Evolutionary conservation across 2,888 invertebrate species (phyloP).

Genomic region (Lasioglossum figueresi): DNA sequence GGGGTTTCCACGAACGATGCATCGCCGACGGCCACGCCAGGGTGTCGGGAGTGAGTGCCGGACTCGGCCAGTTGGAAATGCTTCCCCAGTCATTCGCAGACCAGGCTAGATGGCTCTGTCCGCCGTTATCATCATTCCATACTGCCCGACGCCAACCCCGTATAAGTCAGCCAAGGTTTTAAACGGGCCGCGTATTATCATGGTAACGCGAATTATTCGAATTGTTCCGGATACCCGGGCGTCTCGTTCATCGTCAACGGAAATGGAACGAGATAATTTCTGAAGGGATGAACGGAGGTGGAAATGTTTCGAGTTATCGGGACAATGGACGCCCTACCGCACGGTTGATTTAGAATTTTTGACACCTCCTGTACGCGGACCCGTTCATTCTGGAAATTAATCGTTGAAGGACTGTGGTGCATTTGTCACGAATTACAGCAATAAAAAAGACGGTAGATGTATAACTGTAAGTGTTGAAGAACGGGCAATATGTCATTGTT

Average conservation of each 20-base stretch:
- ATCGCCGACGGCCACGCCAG: slow-evolving; percentile 62
- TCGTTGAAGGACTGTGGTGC: background rate
- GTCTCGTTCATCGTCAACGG: slow-evolving; percentile 3
- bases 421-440: no score
- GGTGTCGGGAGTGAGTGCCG: slow-evolving; percentile 55
- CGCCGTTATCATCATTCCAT: slow-evolving; percentile 46
- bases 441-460: background rate
- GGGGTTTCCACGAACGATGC: slow-evolving; percentile 73
- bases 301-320: slow-evolving; percentile 1
- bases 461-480: background rate
- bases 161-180: slow-evolving; percentile 47
- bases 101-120: slow-evolving; percentile 50
- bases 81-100: slow-evolving; percentile 57
- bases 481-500: no score
- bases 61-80: slow-evolving; percentile 72
- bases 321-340: background rate
- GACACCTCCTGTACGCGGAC: background rate
- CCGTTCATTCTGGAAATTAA: background rate
- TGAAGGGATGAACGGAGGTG: slow-evolving; percentile 16
- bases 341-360: background rate
- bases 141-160: slow-evolving; percentile 29
- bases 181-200: slow-evolving; percentile 59
- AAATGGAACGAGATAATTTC: slow-evolving; percentile 13
- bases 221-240: slow-evolving; percentile 34
- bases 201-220: slow-evolving; percentile 41